Base-by-base conservation (phyloP, 2,113 vertebrate species). In the Pardalotus punctatus region DNA sequence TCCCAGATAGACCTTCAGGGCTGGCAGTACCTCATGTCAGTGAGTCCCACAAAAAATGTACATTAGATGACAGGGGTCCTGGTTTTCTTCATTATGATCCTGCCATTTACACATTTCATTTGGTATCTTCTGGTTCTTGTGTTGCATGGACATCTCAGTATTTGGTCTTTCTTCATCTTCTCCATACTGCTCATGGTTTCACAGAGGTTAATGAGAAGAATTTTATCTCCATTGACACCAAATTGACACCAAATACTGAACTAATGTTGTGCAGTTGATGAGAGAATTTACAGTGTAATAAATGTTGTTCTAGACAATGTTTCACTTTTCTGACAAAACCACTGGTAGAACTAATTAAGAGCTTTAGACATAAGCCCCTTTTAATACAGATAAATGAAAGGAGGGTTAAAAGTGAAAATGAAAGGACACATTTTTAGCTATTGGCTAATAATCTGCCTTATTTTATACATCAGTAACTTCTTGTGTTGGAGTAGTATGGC, bases 301-400 rank as follows among this genome's bases (percentile, higher is more conserved):
- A 66, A 71, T 60, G 6, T 51, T 61, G 14, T 67, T 66, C 20
- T 38, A 78, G 40, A 27, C 9, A 29, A 61, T 3, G 2, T 64
- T 94, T 84, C 36, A 45, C 11, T 67, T 95, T 93, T 89, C 61
- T 81, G 57, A 69, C 25, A 67, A 88, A 58, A 81, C 8, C 5
- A 22, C 43, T 45, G 20, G 12, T 89, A 66, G 24, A 71, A 79
- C 74, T 80, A 92, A n/a, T 64, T 60, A 53, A 65, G 14, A 81
- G 50, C 21, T 85, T 54, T 27, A 65, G 14, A 54, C 9, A 14
- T 47, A 57, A 73, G 4, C 5, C 3, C 6, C 53, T 67, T 77
- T 87, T 57, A 60, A 82, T 43, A 77, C 8, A 78, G 25, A 45
- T n/a, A 5, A 72, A 53, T 17, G 48, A 36, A 86, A 81, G 5